Conservation (phyloP, 2,113 vertebrate species). For the Reinhardtius hippoglossoides region DNA sequence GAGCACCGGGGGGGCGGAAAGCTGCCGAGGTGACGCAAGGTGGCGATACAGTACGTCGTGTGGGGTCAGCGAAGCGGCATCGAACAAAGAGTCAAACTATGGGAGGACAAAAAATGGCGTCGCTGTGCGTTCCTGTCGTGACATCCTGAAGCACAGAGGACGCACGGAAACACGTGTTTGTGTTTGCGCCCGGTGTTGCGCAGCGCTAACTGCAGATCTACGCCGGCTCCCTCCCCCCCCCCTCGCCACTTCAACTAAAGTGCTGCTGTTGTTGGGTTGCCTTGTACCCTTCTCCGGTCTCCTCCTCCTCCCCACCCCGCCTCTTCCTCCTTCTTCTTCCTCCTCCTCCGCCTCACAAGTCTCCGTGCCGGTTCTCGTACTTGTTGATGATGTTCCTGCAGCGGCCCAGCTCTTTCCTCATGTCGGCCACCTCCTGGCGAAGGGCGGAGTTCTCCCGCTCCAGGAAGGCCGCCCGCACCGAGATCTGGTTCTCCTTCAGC, state of each 20-base stretch:
- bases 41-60: constrained; percentile 55
- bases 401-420: constrained; percentile 96
- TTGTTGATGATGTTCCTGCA: constrained; percentile 97
- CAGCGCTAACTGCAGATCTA: constrained; percentile 65
- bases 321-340: background rate
- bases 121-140: constrained; percentile 36
- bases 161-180: background rate
- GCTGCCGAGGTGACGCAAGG: constrained; percentile 57
- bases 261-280: constrained; percentile 72
- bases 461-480: constrained; percentile 96
- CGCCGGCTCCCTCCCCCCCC: constrained; percentile 23
- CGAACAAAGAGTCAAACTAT: constrained; percentile 40
- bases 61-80: constrained; percentile 37
- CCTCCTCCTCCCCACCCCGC: background rate
- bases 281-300: constrained; percentile 49
- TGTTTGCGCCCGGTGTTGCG: constrained; percentile 62
- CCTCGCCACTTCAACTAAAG: constrained; percentile 71
- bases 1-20: constrained; percentile 32
- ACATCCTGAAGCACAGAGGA: constrained; percentile 33
- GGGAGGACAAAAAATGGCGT: background rate
- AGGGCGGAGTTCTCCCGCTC: constrained; percentile 96
- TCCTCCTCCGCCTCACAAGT: constrained; percentile 83
- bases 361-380: constrained; percentile 93
- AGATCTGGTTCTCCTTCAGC: constrained; percentile 99
- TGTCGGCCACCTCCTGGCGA: constrained; percentile 95